Conservation (phyloP, 2,113 vertebrate genomes). For the Suncus etruscus region DNA sequence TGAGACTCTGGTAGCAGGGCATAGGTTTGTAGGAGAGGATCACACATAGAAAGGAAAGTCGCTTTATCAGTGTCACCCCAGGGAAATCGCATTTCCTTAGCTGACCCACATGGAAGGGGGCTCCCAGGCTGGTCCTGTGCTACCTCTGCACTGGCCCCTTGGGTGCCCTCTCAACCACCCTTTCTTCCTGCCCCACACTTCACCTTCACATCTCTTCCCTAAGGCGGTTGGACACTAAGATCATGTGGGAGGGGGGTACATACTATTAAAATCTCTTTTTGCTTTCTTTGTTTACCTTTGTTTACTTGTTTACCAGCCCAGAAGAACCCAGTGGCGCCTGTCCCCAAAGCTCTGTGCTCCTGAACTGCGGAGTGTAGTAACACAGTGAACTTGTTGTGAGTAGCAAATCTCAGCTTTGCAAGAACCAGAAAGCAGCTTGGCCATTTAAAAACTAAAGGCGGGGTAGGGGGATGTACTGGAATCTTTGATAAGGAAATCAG, state of each 20-base stretch:
- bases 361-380: not conserved
- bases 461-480: not conserved
- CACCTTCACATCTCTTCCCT: not conserved
- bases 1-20: not conserved
- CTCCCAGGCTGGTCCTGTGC: not conserved
- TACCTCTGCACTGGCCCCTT: not conserved
- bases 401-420: not conserved
- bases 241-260: not conserved
- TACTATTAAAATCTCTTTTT: not conserved
- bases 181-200: not conserved
- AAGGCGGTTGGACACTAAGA: not conserved
- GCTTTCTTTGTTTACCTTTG: not conserved
- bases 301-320: not conserved
- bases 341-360: not conserved
- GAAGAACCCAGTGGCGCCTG: not conserved
- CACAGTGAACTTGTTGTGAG: not conserved
- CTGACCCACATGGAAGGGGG: not conserved
- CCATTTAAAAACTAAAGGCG: rapidly evolving
- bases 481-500: not conserved
- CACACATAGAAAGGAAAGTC: not conserved
- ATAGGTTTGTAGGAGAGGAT: not conserved
- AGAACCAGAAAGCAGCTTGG: not conserved
- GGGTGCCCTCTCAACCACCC: not conserved
- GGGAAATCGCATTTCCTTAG: not conserved
- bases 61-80: not conserved